Base-by-base conservation (phyloP, 2,113 vertebrate species). In the Tychaedon coryphoeus region DNA sequence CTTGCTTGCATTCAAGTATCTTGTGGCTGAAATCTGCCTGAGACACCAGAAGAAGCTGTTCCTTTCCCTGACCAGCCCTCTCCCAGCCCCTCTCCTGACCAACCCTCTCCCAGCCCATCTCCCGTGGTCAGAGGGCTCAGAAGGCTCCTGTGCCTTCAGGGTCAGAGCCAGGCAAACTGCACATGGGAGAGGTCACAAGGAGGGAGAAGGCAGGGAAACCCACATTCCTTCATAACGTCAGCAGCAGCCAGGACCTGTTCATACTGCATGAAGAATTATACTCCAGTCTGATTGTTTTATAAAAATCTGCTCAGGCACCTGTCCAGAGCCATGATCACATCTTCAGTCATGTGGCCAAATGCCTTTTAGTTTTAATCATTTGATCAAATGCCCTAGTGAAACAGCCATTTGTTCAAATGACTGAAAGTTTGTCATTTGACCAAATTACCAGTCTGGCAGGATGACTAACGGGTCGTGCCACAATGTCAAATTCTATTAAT, bases 371-470 rank as follows among this genome's bases (percentile, higher is more conserved):
- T 97, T 96, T 97, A 97, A 96, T 95, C 95, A 92, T 96, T 93
- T 91, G 91, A 96, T 94, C 95, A 97, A 95, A 97, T 92, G 86
- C 79, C 92, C 65, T 73, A 13, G 69, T 76, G 70, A 95, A 96
- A 76, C 51, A 75, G 76, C 48, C 94, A 94, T 96, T 97, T 94
- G 94, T 97, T 93, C 91, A 86, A 94, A 90, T 97, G 97, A 97
- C 95, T 93, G 95, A 97, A 96, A 93, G 94, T 96, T 97, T 97
- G 94, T 96, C 97, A 87, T 97, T 97, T 93, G 82, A 75, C 90
- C 95, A 94, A 97, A 97, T 97, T 95, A 94, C 95, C 53, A 77
- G 73, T 61, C 77, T 96, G 96, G 84, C 95, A 97, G 95, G 53
- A 97, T 96, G 95, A 97, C 71, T 95, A 96, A 96, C 26, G 33